Percentiles rank a stretch among this genome's conserved stretches.
Evolutionary conservation across 2,797 vertebrate species (phyloP).

Genomic region (Varecia variegata): DNA sequence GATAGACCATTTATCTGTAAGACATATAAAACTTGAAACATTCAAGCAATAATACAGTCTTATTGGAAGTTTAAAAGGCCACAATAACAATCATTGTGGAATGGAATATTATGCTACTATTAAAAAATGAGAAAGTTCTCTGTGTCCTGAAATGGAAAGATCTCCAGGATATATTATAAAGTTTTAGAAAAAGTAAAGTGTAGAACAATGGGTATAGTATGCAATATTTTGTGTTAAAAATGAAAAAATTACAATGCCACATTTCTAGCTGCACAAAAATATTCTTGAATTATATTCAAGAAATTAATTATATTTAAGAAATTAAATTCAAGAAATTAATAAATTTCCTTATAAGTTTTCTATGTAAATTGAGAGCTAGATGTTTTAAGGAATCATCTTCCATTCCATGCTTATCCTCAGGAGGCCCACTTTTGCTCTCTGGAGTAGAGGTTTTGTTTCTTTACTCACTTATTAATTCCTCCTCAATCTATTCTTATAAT

Average conservation of each 20-base stretch:
- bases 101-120: slow-evolving; percentile 58
- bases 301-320: neutral
- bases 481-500: neutral
- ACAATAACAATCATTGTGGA: slow-evolving; percentile 42
- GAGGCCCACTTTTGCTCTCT: neutral
- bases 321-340: slow-evolving; percentile 28
- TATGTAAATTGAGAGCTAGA: neutral
- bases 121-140: neutral
- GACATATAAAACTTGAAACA: slow-evolving; percentile 52
- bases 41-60: slow-evolving; percentile 43
- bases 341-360: neutral
- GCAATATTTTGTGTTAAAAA: slow-evolving; percentile 44
- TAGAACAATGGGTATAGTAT: neutral
- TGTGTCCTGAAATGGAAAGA: too few relatives aligned
- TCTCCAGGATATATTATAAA: slow-evolving; percentile 25
- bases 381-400: neutral
- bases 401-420: neutral
- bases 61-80: slow-evolving; percentile 56
- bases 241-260: neutral
- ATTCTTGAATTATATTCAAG: slow-evolving; percentile 22
- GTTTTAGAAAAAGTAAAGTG: neutral
- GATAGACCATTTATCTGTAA: slow-evolving; percentile 57
- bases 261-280: slow-evolving; percentile 26
- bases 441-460: neutral
- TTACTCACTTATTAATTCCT: neutral